Evolutionary conservation across 2,797 vertebrate genomes (phyloP).

Genomic region (Passerculus sandwichensis): DNA sequence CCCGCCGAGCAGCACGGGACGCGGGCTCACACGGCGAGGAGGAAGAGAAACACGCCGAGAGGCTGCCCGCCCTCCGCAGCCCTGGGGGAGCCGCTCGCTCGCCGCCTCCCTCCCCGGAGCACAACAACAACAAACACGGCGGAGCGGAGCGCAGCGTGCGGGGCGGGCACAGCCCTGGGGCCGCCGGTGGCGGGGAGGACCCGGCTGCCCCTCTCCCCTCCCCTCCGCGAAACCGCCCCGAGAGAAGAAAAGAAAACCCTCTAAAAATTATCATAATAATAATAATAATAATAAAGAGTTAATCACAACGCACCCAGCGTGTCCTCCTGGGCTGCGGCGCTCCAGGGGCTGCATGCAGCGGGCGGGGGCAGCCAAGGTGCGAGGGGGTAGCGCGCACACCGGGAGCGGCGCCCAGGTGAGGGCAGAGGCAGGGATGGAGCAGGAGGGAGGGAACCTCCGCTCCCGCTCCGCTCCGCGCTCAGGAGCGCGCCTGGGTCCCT

Average conservation of each 20-base stretch:
- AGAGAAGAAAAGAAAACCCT: background rate
- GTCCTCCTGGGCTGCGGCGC: background rate
- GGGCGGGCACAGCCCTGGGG: background rate
- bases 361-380: background rate
- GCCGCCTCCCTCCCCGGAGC: background rate
- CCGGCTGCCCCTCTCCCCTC: background rate
- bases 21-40: background rate
- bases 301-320: conserved; percentile 2
- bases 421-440: background rate
- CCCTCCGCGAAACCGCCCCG: background rate
- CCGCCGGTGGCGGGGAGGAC: background rate
- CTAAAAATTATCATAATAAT: background rate
- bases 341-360: background rate
- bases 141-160: background rate
- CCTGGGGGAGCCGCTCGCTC: background rate
- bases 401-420: background rate
- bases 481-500: background rate
- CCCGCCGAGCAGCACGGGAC: background rate
- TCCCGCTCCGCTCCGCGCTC: background rate
- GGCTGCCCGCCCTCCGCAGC: background rate
- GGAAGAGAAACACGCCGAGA: background rate
- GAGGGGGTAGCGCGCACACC: background rate
- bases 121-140: conserved; percentile 22
- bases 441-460: background rate
- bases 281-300: background rate